Base-by-base conservation (phyloP, 1,140 invertebrate species). In the Trachelipus rathkii region DNA sequence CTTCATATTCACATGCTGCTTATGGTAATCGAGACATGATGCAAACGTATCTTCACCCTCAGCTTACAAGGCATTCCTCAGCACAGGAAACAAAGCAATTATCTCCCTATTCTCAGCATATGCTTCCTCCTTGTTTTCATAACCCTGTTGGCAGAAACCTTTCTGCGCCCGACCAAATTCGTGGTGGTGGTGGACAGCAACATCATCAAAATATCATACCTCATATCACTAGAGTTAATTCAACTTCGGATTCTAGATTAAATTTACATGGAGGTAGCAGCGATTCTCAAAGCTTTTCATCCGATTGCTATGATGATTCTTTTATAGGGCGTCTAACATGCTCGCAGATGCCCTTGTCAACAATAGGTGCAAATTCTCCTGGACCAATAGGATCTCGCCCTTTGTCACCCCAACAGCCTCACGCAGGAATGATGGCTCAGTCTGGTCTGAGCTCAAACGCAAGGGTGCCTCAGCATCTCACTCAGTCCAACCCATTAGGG, bases 81-180 rank as follows among this genome's bases (percentile, higher is more conserved):
- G 23, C 60, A 73, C 76, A 76, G 72, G 77, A 78, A 5, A 50
- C 69, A n/a, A 69, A 78, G 50, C 76, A 75, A 53, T 66, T 78
- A 46, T 5, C 71, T 44, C 72, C 79, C 66, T 75, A 77, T 44
- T 72, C 76, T 10, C 75, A 74, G 68, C 72, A 78, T 72, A 44
- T 76, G 4, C 77, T 74, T 53, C 77, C 79, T 60, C 60, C 81
- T 66, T 67, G 78, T 45, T 72, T 79, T 66, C 88, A 88, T 82
- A 86, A 87, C 79, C 88, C 89, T 80, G 89, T 92, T 13, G 90
- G 89, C 9, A 88, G 93, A 44, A 93, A 92, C 21, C 91, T 91
- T 0, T 94, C 92, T 10, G 92, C 92, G 4, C 93, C 93, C 4
- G 90, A 90, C 82, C 89, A 88, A 89, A 86, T 84, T 86, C 84